Conservation (phyloP, 2,113 vertebrate genomes). For the Dipodomys merriami region DNA sequence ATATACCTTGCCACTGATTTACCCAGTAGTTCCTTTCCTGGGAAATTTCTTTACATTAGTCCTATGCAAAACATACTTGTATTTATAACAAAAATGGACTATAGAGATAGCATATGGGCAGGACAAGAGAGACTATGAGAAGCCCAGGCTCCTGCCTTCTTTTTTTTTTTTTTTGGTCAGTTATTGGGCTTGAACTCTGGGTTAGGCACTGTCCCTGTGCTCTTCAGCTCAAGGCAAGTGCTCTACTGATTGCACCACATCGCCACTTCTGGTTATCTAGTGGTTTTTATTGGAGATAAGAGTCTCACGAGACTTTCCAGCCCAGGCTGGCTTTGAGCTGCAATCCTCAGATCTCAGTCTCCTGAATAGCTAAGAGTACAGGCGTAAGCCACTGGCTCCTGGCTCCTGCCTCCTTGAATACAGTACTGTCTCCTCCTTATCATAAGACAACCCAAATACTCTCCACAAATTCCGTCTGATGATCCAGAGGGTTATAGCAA, state of each 20-base stretch:
- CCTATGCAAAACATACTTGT: background rate
- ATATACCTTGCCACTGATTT: background rate
- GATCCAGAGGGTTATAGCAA: background rate
- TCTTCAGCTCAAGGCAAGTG: no score
- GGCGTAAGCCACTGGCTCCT: background rate
- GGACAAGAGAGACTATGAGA: background rate
- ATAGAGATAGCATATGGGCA: background rate
- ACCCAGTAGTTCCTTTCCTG: background rate
- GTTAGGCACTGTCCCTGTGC: no score
- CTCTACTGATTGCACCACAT: no score
- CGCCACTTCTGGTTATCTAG: no score
- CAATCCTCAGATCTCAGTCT: no score
- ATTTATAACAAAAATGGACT: slow-evolving; percentile 16
- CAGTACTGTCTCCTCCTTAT: background rate
- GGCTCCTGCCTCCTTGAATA: background rate
- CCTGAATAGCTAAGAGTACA: no score
- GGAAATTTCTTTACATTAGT: slow-evolving; percentile 26
- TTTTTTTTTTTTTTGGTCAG: no score
- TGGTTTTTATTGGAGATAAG: no score
- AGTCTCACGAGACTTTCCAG: no score
- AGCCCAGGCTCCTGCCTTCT: background rate
- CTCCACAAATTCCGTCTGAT: background rate
- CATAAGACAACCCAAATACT: background rate
- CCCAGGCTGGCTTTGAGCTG: no score
- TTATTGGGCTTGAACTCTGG: no score